phyloP scores from a whole-genome alignment of 2,888 invertebrate genomes.

The Aphodius sticticus region DNA sequence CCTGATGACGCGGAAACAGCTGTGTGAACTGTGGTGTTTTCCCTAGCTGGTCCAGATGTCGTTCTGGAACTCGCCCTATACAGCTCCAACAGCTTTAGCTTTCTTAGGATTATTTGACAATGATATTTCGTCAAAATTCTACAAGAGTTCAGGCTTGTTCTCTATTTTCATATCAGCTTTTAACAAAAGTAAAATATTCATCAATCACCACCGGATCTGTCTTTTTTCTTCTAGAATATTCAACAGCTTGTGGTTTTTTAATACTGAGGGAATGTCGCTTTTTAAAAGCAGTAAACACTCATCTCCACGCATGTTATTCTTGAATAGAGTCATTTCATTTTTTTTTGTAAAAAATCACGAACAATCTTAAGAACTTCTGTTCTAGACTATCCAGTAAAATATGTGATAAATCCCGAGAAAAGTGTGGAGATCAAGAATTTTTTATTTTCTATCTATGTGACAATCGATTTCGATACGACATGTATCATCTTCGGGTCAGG shows the following conservation, averaged over 20 bases:
- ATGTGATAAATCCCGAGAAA: too few species aligned
- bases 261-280: neutral
- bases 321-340: neutral
- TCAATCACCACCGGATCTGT: neutral
- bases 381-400: too few species aligned
- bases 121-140: slow-evolving; percentile 4
- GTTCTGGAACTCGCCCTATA: neutral
- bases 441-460: too few species aligned
- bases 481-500: too few species aligned
- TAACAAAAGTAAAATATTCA: neutral
- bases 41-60: slow-evolving; percentile 8
- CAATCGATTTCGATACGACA: too few species aligned
- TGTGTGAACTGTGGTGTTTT: slow-evolving; percentile 10
- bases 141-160: slow-evolving; percentile 6
- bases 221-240: slow-evolving; percentile 5
- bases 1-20: slow-evolving; percentile 14
- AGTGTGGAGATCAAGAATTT: too few species aligned
- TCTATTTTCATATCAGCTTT: neutral
- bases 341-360: neutral
- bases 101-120: neutral
- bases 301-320: too few species aligned
- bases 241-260: neutral
- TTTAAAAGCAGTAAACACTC: neutral
- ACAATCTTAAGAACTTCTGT: slow-evolving; percentile 5
- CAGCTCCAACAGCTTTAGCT: too few species aligned